Percentiles rank a stretch among this genome's conserved stretches.
Evolutionary conservation across 2,113 vertebrate genomes (phyloP).

Genomic region (Cyprinodon variegatus): DNA sequence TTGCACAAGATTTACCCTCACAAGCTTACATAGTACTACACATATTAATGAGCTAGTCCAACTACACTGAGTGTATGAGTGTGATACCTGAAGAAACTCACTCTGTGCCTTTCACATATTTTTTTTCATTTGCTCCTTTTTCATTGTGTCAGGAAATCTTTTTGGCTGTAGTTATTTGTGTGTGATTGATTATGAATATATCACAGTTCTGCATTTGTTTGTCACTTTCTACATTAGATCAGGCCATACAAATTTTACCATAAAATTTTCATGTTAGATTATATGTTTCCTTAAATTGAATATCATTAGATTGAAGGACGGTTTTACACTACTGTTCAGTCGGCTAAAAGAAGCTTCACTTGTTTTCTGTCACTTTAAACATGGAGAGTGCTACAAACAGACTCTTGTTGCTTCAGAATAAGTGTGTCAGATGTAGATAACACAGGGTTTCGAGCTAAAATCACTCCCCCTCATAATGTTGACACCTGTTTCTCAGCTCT

Average conservation of each 20-base stretch:
- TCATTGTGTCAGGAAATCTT: neutral
- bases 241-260: neutral
- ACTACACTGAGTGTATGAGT: conserved; percentile 30
- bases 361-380: too few species aligned
- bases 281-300: neutral
- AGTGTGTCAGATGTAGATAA: too few species aligned
- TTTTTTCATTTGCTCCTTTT: conserved; percentile 8
- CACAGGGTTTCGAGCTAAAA: too few species aligned
- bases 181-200: too few species aligned
- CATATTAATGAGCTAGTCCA: conserved; percentile 64
- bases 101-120: conserved; percentile 22
- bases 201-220: neutral
- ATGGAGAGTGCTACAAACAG: neutral
- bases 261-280: neutral
- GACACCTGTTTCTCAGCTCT: too few species aligned
- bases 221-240: neutral
- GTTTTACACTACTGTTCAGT: too few species aligned
- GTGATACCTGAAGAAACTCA: conserved; percentile 29
- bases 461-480: too few species aligned
- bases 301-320: neutral
- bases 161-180: neutral
- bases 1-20: conserved; percentile 63
- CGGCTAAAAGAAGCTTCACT: too few species aligned
- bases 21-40: conserved; percentile 63
- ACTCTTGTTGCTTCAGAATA: neutral